Conservation (phyloP, 2,888 invertebrate species). For the Drosophila merina region DNA sequence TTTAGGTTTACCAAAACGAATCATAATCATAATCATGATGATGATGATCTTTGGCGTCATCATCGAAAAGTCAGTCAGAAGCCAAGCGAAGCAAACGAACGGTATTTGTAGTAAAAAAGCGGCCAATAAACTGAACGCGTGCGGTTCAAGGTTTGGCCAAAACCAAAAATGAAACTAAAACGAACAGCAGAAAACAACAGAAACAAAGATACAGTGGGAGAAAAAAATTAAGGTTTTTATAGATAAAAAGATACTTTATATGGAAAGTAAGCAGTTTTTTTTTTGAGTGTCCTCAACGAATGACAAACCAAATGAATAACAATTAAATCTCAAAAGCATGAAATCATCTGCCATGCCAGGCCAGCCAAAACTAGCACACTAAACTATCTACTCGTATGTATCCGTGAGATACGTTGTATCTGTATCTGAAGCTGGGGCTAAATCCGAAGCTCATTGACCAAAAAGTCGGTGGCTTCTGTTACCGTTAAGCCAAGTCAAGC, state of each 20-base stretch:
- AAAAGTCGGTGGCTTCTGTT: conserved; percentile 54
- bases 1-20: conserved; percentile 14
- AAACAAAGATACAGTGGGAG: background rate
- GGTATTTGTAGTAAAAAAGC: conserved; percentile 82
- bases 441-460: conserved; percentile 71
- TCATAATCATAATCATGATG: conserved; percentile 16
- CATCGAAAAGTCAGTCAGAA: conserved; percentile 41
- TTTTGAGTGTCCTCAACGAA: background rate
- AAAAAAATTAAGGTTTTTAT: background rate
- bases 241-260: too few species aligned
- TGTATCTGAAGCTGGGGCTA: conserved; percentile 8
- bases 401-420: background rate
- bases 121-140: conserved; percentile 81
- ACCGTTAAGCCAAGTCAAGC: conserved; percentile 74
- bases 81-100: conserved; percentile 58
- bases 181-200: conserved; percentile 48
- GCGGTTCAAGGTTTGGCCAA: conserved; percentile 82
- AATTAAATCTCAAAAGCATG: conserved; percentile 78
- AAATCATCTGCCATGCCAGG: conserved; percentile 71
- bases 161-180: conserved; percentile 78
- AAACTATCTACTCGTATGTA: conserved; percentile 1
- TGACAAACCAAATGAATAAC: conserved; percentile 69
- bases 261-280: background rate
- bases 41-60: conserved; percentile 28
- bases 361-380: conserved; percentile 61